Evolutionary conservation across 2,888 invertebrate species (phyloP).

Genomic region (Lymantria dispar): DNA sequence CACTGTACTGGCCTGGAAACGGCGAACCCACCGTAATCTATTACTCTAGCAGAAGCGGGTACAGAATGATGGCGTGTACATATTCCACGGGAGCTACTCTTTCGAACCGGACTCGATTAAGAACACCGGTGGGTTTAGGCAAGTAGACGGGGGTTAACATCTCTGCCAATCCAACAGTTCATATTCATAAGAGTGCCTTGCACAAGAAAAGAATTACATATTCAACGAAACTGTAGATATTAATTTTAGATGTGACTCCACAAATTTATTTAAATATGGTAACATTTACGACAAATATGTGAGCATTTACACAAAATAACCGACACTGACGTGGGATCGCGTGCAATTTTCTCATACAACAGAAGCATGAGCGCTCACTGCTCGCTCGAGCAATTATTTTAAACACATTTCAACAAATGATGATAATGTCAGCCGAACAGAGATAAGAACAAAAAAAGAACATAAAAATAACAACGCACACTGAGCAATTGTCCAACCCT

Average conservation of each 20-base stretch:
- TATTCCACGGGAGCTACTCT: no score
- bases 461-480: constrained; percentile 50
- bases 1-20: no score
- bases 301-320: constrained; percentile 75
- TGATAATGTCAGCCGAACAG: constrained; percentile 71
- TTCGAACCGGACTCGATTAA: no score
- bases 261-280: constrained; percentile 54
- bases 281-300: constrained; percentile 75
- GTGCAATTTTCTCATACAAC: constrained; percentile 74
- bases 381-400: constrained; percentile 76
- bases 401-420: constrained; percentile 82
- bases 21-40: no score
- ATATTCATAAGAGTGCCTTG: no score
- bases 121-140: no score
- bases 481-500: constrained; percentile 57
- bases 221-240: background rate
- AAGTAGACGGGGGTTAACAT: no score
- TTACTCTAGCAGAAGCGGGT: no score
- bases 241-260: constrained; percentile 29
- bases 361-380: constrained; percentile 68
- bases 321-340: constrained; percentile 59
- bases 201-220: background rate
- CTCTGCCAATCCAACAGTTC: no score
- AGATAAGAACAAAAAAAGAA: constrained; percentile 61
- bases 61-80: no score